Conservation (phyloP, 2,888 invertebrate genomes). For the Scaptodrosophila latifasciaeformis region DNA sequence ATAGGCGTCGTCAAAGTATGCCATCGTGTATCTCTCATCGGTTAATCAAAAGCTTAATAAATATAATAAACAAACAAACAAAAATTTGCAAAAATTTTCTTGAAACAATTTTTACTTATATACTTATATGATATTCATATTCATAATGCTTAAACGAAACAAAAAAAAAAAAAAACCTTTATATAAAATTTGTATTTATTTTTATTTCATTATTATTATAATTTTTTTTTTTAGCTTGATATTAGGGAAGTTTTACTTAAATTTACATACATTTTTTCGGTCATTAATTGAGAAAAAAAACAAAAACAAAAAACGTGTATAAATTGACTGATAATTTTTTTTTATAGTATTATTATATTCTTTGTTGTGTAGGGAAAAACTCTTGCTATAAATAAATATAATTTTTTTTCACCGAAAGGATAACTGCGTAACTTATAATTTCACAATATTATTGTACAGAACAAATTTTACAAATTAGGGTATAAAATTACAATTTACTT, state of each 20-base stretch:
- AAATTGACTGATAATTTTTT: slow-evolving; percentile 61
- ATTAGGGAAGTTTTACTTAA: too few species aligned
- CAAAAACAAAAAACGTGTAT: slow-evolving; percentile 32
- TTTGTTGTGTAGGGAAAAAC: slow-evolving; percentile 12
- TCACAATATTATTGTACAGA: slow-evolving; percentile 44
- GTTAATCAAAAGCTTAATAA: slow-evolving; percentile 27
- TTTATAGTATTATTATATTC: slow-evolving; percentile 60
- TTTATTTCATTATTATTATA: not conserved
- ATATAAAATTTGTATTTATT: slow-evolving; percentile 9
- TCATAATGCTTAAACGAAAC: too few species aligned
- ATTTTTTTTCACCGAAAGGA: not conserved
- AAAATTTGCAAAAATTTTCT: slow-evolving; percentile 51
- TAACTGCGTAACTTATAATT: slow-evolving; percentile 15
- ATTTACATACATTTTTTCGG: too few species aligned
- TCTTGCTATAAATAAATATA: slow-evolving; percentile 23
- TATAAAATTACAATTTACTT: slow-evolving; percentile 44
- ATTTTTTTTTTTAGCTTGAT: not conserved
- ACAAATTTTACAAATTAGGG: slow-evolving; percentile 53
- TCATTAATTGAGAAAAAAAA: slow-evolving; percentile 9
- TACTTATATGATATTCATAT: slow-evolving; percentile 44
- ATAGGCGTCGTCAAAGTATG: slow-evolving; percentile 38
- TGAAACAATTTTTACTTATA: slow-evolving; percentile 60
- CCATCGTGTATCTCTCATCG: slow-evolving; percentile 52
- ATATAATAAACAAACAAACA: slow-evolving; percentile 29
- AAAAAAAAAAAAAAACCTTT: slow-evolving; percentile 26